phyloP scores from a whole-genome alignment of 2,888 invertebrate genomes.

The Altica lythri region DNA sequence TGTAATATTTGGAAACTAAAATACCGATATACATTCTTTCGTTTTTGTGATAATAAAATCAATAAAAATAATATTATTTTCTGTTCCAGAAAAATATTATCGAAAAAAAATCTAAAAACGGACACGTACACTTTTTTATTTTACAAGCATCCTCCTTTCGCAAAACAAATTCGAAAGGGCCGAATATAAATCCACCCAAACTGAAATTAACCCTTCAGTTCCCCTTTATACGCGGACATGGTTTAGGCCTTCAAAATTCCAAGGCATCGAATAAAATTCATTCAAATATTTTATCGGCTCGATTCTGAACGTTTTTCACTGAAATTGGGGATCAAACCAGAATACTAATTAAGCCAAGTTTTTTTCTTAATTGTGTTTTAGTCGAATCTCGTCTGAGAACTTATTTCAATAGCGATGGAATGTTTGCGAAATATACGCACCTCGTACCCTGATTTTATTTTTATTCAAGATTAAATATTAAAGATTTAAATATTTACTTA shows the following conservation, averaged over 20 bases:
- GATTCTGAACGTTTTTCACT: conserved; percentile 29
- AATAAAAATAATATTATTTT: too few relatives aligned
- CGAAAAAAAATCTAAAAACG: too few relatives aligned
- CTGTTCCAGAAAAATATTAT: too few relatives aligned
- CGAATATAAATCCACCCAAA: conserved; percentile 1
- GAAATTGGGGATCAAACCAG: conserved; percentile 31
- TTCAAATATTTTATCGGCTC: conserved; percentile 34
- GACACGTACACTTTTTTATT: too few relatives aligned
- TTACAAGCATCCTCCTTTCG: too few relatives aligned
- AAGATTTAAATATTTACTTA: too few relatives aligned
- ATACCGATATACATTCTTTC: too few relatives aligned
- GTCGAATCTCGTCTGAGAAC: conserved; percentile 23
- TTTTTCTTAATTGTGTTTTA: conserved; percentile 31
- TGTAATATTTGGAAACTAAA: too few relatives aligned
- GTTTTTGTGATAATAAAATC: too few relatives aligned
- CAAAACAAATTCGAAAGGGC: not conserved
- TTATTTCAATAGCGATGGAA: conserved; percentile 10
- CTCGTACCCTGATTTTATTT: not conserved
- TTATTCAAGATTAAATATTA: too few relatives aligned
- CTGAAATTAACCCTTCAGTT: not conserved
- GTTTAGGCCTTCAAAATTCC: conserved; percentile 26
- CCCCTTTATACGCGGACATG: not conserved
- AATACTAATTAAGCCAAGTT: conserved; percentile 30
- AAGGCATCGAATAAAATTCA: conserved; percentile 27
- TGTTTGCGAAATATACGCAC: conserved; percentile 6